Base-by-base conservation (phyloP, 2,113 vertebrate genomes). In the Ctenomys sociabilis region DNA sequence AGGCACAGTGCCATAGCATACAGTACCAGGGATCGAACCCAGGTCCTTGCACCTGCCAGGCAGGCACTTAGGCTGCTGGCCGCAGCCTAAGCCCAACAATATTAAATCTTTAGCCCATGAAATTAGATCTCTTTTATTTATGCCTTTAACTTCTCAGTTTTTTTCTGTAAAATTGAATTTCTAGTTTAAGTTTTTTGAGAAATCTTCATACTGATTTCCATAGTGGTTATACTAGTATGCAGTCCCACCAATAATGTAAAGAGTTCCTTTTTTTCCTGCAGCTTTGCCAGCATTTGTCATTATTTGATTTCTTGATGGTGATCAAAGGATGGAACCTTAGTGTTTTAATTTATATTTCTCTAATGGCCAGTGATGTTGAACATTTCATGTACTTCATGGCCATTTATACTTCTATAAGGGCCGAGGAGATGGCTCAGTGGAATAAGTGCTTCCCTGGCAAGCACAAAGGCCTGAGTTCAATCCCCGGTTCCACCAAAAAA, bases 131-230 rank as follows among this genome's bases (percentile, higher is more conserved):
- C 22, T 87, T 57, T 87, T 85, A 61, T 88, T 92, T 81, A 54
- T 84, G 49, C 75, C 52, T 78, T 94, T 95, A 91, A 89, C 70
- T 85, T 89, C 63, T 93, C 87, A 37, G 37, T 59, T 28, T 28
- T 61, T 88, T 75, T 37, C 16, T 52, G 54, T 59, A 11, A 49
- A 12, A 57, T 22, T 1, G 12, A 64, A 30, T 57, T 68, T 37
- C 35, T 91, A n/a, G 49, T 57, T 45, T 82, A 12, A 73, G 21
- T 73, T 73, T 40, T 73, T 75, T 43, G 37, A 72, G n/a, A 19
- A 43, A 40, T 75, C 22, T 70, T 35, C 26, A 43, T 75, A 75
- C 11, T 75, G 37, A 75, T 75, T 75, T 75, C 37, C 11, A 43
- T 26, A 43, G 40, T 43, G 72, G 40, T 43, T 43, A 4, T 75